Evolutionary conservation across 53 echinoderm and acorn worm genomes (phyloP).

Genomic region (Paelopatides confundens): DNA sequence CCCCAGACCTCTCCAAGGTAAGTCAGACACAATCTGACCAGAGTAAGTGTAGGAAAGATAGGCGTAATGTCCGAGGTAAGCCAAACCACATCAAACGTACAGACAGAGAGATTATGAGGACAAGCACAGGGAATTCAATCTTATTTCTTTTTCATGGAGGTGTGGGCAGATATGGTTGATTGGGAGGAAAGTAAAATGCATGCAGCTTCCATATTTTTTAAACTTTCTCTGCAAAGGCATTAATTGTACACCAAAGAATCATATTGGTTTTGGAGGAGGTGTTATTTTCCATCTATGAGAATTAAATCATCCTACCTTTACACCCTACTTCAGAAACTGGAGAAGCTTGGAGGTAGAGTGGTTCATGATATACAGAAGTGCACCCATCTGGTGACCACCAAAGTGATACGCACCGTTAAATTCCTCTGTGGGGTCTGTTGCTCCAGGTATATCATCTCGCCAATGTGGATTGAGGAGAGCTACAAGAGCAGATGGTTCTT

Average conservation of each 20-base stretch:
- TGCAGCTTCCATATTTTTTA: no score
- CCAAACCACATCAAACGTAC: background rate
- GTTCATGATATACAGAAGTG: conserved; percentile 71
- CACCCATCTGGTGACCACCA: conserved; percentile 80
- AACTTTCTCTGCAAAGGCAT: no score
- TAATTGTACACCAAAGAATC: no score
- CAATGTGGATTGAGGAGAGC: conserved; percentile 95
- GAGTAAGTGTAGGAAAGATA: background rate
- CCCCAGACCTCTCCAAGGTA: conserved; percentile 52
- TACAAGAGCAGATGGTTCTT: conserved; percentile 94
- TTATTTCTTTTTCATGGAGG: no score
- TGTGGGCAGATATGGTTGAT: no score
- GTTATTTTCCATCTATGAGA: no score
- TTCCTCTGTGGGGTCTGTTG: conserved; percentile 89
- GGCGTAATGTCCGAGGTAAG: no score
- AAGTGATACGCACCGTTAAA: conserved; percentile 90
- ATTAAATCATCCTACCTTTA: no score
- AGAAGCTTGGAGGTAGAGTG: conserved; percentile 88
- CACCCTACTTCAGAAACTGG: conserved; percentile 72
- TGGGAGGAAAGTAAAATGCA: no score
- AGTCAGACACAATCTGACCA: conserved; percentile 55
- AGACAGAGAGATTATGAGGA: no score
- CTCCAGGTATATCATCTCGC: conserved; percentile 81
- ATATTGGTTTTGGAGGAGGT: no score
- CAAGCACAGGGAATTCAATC: no score